Evolutionary conservation across 2,797 vertebrate genomes (phyloP).

Genomic region (Acipenser oxyrinchus): DNA sequence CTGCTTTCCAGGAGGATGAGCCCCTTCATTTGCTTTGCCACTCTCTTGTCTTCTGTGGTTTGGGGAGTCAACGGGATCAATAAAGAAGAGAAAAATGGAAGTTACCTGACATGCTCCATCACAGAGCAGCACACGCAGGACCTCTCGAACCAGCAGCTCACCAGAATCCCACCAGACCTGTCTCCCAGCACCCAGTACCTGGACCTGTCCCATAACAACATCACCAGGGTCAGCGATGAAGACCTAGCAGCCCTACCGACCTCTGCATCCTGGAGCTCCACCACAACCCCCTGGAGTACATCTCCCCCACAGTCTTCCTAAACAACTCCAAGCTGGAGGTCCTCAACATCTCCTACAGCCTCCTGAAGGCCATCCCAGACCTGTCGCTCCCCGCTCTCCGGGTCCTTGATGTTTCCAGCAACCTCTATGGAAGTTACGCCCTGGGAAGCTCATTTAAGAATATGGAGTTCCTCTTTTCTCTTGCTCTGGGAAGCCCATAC

Average conservation of each 20-base stretch:
- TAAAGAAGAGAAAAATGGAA: slow-evolving; percentile 9
- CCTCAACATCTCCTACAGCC: slow-evolving; percentile 17
- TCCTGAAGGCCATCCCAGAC: slow-evolving; percentile 14
- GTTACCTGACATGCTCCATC: slow-evolving; percentile 31
- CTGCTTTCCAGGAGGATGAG: slow-evolving; percentile 4
- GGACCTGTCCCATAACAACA: slow-evolving; percentile 18
- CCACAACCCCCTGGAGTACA: slow-evolving; percentile 10
- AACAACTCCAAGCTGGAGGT: slow-evolving; percentile 10
- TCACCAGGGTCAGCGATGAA: background rate
- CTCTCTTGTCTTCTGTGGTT: background rate
- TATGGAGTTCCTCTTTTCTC: slow-evolving; percentile 3
- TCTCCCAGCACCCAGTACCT: slow-evolving; percentile 5
- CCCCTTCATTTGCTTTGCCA: slow-evolving; percentile 9
- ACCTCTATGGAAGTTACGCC: slow-evolving; percentile 14
- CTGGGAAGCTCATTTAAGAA: slow-evolving; percentile 10
- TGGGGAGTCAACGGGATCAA: background rate
- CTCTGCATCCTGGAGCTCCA: slow-evolving; percentile 13
- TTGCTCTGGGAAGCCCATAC: slow-evolving; percentile 13
- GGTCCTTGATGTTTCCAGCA: slow-evolving; percentile 15
- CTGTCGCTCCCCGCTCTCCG: slow-evolving; percentile 2
- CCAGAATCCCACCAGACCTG: background rate
- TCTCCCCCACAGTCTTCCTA: slow-evolving; percentile 10
- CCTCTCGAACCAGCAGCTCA: slow-evolving; percentile 6
- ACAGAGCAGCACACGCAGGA: slow-evolving; percentile 17
- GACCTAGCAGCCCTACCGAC: slow-evolving; percentile 7